Evolutionary conservation across 2,797 vertebrate genomes (phyloP).

Genomic region (Rachycentron canadum): DNA sequence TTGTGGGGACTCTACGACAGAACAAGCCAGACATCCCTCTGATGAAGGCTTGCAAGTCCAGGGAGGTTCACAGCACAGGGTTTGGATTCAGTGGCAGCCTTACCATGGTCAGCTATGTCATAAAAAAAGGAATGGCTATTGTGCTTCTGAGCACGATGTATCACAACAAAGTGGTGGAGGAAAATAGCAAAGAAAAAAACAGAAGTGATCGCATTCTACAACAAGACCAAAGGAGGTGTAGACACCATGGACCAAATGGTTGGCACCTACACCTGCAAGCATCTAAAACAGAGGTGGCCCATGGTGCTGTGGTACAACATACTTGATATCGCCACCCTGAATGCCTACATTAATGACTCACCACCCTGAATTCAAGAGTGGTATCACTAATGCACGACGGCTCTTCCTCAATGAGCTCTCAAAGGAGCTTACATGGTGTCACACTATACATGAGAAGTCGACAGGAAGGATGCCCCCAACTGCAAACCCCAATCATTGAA

Average conservation of each 20-base stretch:
- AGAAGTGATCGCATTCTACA: slow-evolving; percentile 13
- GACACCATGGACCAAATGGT: slow-evolving; percentile 3
- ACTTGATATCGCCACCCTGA: neutral
- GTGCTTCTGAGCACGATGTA: neutral
- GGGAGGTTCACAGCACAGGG: slow-evolving; percentile 2
- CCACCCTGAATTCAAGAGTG: no score
- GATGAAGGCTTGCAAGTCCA: neutral
- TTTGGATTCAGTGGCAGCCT: slow-evolving; percentile 2
- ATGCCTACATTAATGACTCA: no score
- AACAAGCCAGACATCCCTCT: slow-evolving; percentile 10
- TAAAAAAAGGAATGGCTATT: neutral
- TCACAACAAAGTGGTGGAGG: slow-evolving; percentile 15
- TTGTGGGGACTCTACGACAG: slow-evolving; percentile 22
- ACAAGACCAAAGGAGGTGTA: slow-evolving; percentile 17
- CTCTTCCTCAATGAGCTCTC: no score
- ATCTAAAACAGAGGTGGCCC: slow-evolving; percentile 5
- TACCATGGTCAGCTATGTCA: slow-evolving; percentile 1
- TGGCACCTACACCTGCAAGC: slow-evolving; percentile 22
- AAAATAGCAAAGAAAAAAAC: slow-evolving; percentile 7
- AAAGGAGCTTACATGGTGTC: no score
- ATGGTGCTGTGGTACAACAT: slow-evolving; percentile 14
- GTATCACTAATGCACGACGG: no score
- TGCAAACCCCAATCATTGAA: no score
- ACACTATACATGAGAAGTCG: no score
- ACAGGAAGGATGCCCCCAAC: no score